Conservation (phyloP, 1,140 invertebrate genomes). For the Eulimnadia texana region DNA sequence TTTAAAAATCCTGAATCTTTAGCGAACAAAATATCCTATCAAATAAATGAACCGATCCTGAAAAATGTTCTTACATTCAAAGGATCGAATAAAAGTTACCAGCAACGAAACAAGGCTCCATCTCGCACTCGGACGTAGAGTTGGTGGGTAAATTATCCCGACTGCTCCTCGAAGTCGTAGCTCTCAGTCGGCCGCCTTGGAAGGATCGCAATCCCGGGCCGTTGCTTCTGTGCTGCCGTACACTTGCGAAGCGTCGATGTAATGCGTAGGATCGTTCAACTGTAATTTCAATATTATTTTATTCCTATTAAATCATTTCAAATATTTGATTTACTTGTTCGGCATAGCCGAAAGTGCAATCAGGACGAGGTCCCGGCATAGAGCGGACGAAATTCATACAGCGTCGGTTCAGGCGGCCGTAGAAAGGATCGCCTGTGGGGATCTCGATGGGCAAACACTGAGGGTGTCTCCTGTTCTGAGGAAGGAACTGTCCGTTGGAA, state of each 20-base stretch:
- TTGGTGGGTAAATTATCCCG: neutral
- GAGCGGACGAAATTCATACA: slow-evolving; percentile 29
- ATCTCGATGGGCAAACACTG: slow-evolving; percentile 28
- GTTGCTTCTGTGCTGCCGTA: slow-evolving; percentile 40
- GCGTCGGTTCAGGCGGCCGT: slow-evolving; percentile 14
- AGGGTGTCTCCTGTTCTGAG: slow-evolving; percentile 16
- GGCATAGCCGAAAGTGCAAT: slow-evolving; percentile 22
- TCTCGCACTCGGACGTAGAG: neutral
- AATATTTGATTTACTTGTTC: slow-evolving; percentile 16
- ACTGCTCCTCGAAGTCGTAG: neutral
- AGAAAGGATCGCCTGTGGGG: slow-evolving; percentile 24
- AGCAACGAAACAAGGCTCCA: neutral
- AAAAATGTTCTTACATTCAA: too few relatives aligned
- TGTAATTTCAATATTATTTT: slow-evolving; percentile 18
- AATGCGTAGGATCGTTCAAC: slow-evolving; percentile 39
- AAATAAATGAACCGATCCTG: slow-evolving; percentile 12
- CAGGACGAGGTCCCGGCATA: slow-evolving; percentile 17
- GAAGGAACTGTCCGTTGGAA: neutral
- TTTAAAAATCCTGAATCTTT: slow-evolving; percentile 35
- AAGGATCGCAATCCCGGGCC: slow-evolving; percentile 34
- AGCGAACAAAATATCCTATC: slow-evolving; percentile 28
- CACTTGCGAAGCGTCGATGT: slow-evolving; percentile 40
- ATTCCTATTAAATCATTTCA: neutral
- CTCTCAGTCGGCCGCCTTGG: slow-evolving; percentile 20
- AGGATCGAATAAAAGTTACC: neutral